A percentile compares a stretch with the other conserved stretches of the same genome.
These are phyloP conservation scores for Myopa tessellatipennis DNA, from an alignment of 2,888 invertebrate species.

Conservation along the genomic window DNA sequence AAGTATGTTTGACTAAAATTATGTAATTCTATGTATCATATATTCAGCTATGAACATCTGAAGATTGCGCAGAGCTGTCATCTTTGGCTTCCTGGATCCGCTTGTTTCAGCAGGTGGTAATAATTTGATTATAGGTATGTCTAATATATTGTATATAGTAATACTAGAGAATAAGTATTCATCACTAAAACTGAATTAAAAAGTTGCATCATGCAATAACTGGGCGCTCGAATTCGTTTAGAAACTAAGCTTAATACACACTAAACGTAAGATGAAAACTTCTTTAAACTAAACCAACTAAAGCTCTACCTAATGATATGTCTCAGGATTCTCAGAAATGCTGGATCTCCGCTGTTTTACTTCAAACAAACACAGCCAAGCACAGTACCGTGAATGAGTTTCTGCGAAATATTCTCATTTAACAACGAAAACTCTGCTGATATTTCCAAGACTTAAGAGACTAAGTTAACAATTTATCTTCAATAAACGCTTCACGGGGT, in stretches of 20 bases:
- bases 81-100: slow-evolving; percentile 42
- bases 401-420: not conserved
- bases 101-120: not conserved
- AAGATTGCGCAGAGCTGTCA: slow-evolving; percentile 42
- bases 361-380: not conserved
- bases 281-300: not conserved
- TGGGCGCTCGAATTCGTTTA: not conserved
- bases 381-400: not conserved
- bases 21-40: not conserved
- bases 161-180: not conserved
- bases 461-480: slow-evolving; percentile 13
- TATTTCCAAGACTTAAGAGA: slow-evolving; percentile 14
- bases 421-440: not conserved
- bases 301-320: not conserved
- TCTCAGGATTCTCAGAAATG: not conserved
- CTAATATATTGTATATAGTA: not conserved
- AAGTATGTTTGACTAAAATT: not conserved
- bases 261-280: not conserved
- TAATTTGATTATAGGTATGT: slow-evolving; percentile 6
- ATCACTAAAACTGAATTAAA: not conserved
- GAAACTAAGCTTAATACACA: not conserved
- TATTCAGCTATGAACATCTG: slow-evolving; percentile 14
- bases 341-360: not conserved
- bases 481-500: not conserved
- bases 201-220: not conserved